phyloP scores from a whole-genome alignment of 1,140 invertebrate genomes.

The Zaprionus ghesquierei region DNA sequence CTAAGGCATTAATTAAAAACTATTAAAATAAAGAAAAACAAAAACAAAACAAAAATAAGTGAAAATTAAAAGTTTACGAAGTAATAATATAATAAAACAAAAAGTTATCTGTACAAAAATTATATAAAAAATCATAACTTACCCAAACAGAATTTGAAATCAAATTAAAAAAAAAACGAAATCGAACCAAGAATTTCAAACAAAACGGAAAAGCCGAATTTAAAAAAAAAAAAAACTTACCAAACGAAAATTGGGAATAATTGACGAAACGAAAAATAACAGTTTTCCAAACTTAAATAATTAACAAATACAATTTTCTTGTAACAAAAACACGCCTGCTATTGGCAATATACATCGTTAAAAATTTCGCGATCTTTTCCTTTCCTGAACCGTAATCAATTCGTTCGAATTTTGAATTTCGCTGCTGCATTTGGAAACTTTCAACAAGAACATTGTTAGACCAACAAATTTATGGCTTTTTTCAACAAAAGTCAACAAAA shows the following conservation, averaged over 20 bases:
- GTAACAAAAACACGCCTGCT: constrained; percentile 72
- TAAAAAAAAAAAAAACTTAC: constrained; percentile 13
- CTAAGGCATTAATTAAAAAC: not conserved
- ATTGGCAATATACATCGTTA: constrained; percentile 70
- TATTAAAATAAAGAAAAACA: not conserved
- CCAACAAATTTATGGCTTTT: constrained; percentile 78
- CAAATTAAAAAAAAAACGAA: constrained; percentile 17
- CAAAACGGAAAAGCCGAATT: not conserved
- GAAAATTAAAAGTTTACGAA: not conserved
- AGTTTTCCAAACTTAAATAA: constrained; percentile 34
- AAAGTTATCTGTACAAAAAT: not conserved
- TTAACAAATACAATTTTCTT: constrained; percentile 37
- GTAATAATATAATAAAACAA: not conserved
- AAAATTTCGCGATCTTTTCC: constrained; percentile 58
- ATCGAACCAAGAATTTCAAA: constrained; percentile 6
- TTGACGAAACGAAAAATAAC: constrained; percentile 8
- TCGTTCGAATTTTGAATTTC: constrained; percentile 1
- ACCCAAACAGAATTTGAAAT: constrained; percentile 20
- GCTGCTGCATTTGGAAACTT: constrained; percentile 39
- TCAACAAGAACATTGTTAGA: constrained; percentile 74
- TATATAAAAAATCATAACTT: constrained; percentile 6
- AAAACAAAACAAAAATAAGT: not conserved
- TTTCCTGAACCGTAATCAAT: not conserved
- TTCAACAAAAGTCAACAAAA: constrained; percentile 57
- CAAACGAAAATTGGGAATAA: constrained; percentile 13